A percentile compares a stretch with the other conserved stretches of the same genome.
phyloP scores from a whole-genome alignment of 2,888 invertebrate species.

The Drosophila kambysellisi region DNA sequence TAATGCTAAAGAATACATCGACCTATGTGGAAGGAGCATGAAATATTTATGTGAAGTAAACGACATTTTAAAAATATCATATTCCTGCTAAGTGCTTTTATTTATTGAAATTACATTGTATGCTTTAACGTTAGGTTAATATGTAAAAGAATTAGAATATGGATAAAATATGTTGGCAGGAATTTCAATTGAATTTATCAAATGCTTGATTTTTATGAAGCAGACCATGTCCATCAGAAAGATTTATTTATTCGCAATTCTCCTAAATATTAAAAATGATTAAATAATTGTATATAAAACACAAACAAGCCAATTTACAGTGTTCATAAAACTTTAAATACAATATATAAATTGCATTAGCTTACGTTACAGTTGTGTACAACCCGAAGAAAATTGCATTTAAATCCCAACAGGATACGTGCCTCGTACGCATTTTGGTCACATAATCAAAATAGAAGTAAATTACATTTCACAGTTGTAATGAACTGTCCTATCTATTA shows the following conservation, averaged over 20 bases:
- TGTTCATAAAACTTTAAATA: neutral
- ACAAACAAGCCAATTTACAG: no score
- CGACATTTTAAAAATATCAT: neutral
- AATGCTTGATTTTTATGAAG: neutral
- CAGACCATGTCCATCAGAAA: neutral
- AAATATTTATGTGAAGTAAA: neutral
- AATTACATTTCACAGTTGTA: conserved; percentile 49
- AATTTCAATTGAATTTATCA: neutral
- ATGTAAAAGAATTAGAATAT: neutral
- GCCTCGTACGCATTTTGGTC: conserved; percentile 4
- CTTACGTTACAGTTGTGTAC: conserved; percentile 4
- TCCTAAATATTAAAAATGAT: neutral
- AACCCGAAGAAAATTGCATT: conserved; percentile 23
- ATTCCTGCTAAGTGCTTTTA: neutral
- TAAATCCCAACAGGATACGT: conserved; percentile 27
- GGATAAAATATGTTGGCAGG: neutral
- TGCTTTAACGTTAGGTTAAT: neutral
- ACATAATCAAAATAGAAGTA: conserved; percentile 43
- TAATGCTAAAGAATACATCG: neutral
- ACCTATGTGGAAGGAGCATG: neutral
- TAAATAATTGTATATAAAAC: neutral
- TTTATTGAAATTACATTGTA: conserved; percentile 1
- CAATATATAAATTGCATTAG: neutral
- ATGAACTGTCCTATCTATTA: conserved; percentile 56
- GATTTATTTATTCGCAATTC: neutral